Evolutionary conservation across 2,888 invertebrate species (phyloP).

Genomic region (Drosophila falleni): DNA sequence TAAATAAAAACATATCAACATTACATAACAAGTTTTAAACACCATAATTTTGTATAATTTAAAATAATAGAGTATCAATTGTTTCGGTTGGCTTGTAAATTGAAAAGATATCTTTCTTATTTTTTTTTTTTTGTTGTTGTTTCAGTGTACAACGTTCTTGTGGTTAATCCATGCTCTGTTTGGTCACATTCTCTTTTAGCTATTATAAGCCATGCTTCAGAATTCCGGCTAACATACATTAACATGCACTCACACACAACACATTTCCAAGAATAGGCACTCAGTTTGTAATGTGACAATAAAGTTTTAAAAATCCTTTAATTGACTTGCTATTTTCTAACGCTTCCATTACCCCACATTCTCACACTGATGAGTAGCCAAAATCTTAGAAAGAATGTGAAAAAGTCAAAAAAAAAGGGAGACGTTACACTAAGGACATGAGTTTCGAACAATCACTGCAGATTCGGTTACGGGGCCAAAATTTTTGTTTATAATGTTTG

Average conservation of each 20-base stretch:
- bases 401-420: conserved; percentile 10
- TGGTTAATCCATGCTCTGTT: conserved; percentile 47
- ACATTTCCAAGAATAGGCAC: neutral
- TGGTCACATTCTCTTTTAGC: conserved; percentile 15
- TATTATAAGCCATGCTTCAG: conserved; percentile 2
- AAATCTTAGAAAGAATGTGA: conserved; percentile 35
- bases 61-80: conserved; percentile 1
- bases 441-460: conserved; percentile 23
- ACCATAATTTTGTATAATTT: too few species aligned
- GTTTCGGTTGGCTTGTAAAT: neutral
- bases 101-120: neutral
- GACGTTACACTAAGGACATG: conserved; percentile 40
- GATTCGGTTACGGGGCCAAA: conserved; percentile 33
- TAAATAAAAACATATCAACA: too few species aligned
- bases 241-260: neutral
- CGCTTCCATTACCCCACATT: neutral
- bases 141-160: conserved; percentile 44
- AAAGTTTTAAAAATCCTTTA: conserved; percentile 76
- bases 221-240: conserved; percentile 22
- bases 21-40: too few species aligned
- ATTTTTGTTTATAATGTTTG: conserved; percentile 37
- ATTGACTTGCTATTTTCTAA: conserved; percentile 67
- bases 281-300: conserved; percentile 64
- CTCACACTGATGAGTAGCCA: conserved; percentile 38
- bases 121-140: conserved; percentile 17